A percentile compares a stretch with the other conserved stretches of the same genome.
Conservation (phyloP, 1,140 invertebrate genomes). For the Drosophila quadrilineata region DNA sequence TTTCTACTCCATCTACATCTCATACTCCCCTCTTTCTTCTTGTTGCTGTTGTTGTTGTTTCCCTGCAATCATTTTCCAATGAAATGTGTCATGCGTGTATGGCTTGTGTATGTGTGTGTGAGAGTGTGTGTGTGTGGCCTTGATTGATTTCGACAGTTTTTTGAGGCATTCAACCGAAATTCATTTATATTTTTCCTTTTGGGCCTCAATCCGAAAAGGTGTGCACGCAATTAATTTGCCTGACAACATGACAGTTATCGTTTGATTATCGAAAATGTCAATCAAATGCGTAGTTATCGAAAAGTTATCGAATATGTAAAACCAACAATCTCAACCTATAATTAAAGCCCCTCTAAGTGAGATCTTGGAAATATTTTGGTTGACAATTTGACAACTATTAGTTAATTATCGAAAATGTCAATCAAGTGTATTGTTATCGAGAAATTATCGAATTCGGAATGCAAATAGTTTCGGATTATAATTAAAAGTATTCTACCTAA, state of each 20-base stretch:
- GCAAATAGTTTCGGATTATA: too few relatives aligned
- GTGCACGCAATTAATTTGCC: constrained; percentile 60
- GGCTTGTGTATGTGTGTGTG: constrained; percentile 20
- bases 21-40: constrained; percentile 7
- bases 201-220: constrained; percentile 26
- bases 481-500: too few relatives aligned
- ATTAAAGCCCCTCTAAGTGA: too few relatives aligned
- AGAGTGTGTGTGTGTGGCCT: constrained; percentile 47
- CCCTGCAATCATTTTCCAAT: constrained; percentile 71
- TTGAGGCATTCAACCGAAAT: constrained; percentile 23
- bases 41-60: constrained; percentile 30
- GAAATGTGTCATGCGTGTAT: constrained; percentile 62
- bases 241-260: constrained; percentile 61
- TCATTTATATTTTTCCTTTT: constrained; percentile 2
- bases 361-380: too few relatives aligned
- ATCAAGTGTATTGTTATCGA: too few relatives aligned
- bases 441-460: too few relatives aligned
- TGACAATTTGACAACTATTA: too few relatives aligned
- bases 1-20: too few relatives aligned
- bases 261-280: too few relatives aligned
- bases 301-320: constrained; percentile 53
- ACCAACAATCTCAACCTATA: background rate
- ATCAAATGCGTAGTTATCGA: too few relatives aligned
- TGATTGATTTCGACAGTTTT: constrained; percentile 39
- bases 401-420: too few relatives aligned